Evolutionary conservation across 1,140 invertebrate genomes (phyloP), one percentile per base, ranked within the genome.

Genomic region (Tetramorium simillimum): DNA sequence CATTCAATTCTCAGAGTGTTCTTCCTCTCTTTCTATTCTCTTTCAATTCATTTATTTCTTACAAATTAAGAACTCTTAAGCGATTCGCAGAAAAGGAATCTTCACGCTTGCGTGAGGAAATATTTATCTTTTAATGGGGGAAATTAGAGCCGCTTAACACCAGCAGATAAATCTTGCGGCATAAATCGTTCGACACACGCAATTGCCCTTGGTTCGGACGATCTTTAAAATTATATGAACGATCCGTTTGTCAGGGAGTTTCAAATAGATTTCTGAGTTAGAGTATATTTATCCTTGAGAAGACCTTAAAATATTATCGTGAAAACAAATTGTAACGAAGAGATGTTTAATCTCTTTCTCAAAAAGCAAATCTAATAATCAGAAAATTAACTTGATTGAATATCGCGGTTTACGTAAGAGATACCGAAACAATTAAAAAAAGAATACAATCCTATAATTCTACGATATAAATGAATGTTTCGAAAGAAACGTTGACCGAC

Each of bases 221-320:
- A 56, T 14, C 21, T 70, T 72, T 82, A 9, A 21, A 60, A 58
- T 60, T 58, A 73, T 18, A 14, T 2, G 24, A 80, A 72, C 14
- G 5, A n/a, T 70, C 65, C n/a, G 37, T 33, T 33, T 51, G 9
- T 53, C 12, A 21, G 58, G 21, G 2, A 24, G 33, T 60, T 16
- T 70, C 21, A 73, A 46, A 73, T 14, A 21, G 16, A 69, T 60
- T 73, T 58, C 24, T 82, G 21, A 14, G 16, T 82, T 46, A 80
- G 18, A 80, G 9, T n/a, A 82, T 37, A 40, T 82, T 58, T 82
- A 21, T 60, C 14, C 40, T 21, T 24, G 37, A 58, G 16, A 18
- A 72, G 18, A 37, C n/a, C 7, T 46, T 2, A 33, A 37, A 6
- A n/a, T 49, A 7, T 70, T 53, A 33, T 21, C 4, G 9, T 40